These are phyloP conservation scores for Brachymystax lenok DNA, from an alignment of 2,797 vertebrate species.

Conservation along the genomic window DNA sequence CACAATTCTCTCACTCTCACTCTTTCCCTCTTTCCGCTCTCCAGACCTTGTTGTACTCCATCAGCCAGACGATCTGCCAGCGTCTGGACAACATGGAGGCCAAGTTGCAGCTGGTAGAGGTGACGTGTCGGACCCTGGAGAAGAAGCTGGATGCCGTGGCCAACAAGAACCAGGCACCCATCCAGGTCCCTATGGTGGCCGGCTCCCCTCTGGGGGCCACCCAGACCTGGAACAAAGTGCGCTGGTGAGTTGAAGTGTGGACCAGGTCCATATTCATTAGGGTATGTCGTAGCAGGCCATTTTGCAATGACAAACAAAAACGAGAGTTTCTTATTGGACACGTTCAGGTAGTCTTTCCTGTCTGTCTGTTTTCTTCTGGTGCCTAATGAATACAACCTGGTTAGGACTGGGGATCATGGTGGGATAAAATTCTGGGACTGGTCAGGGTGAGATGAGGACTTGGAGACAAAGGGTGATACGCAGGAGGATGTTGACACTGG, in stretches of 20 bases:
- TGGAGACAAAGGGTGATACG: neutral
- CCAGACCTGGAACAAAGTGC: slow-evolving; percentile 98
- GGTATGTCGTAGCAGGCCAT: too few species aligned
- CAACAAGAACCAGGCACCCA: slow-evolving; percentile 88
- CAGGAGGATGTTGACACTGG: neutral
- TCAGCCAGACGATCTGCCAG: slow-evolving; percentile 91
- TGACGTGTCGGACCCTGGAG: slow-evolving; percentile 90
- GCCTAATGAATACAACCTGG: too few species aligned
- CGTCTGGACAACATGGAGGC: slow-evolving; percentile 93
- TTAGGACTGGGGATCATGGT: too few species aligned
- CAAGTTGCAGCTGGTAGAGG: slow-evolving; percentile 90
- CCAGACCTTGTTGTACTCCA: slow-evolving; percentile 90
- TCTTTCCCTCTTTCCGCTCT: slow-evolving; percentile 4
- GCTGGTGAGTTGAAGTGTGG: slow-evolving; percentile 83
- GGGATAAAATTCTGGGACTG: too few species aligned
- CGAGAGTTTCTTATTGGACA: too few species aligned
- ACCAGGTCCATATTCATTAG: neutral
- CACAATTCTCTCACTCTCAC: neutral
- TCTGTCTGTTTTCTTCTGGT: too few species aligned
- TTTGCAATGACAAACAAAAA: too few species aligned
- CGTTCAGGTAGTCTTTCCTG: too few species aligned
- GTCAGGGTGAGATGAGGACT: neutral
- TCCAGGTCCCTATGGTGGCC: slow-evolving; percentile 98
- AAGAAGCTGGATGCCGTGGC: slow-evolving; percentile 92
- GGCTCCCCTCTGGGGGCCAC: slow-evolving; percentile 96